A percentile compares a stretch with the other conserved stretches of the same genome.
Conservation (phyloP, 2,113 vertebrate species). For the Brevimyrus niger region DNA sequence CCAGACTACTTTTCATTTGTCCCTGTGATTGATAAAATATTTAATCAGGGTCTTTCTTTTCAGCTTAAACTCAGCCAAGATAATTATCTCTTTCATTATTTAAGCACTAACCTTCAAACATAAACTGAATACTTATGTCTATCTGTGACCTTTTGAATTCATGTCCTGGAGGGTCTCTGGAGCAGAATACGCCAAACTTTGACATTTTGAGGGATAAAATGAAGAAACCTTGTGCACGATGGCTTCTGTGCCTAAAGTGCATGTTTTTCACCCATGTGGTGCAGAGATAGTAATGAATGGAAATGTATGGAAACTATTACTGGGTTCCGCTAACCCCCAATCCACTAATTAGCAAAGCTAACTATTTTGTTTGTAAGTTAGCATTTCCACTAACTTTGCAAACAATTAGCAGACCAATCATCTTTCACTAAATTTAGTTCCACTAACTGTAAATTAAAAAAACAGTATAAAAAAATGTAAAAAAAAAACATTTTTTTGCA, state of each 20-base stretch:
- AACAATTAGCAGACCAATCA: no score
- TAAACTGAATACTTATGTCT: not conserved
- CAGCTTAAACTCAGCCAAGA: not conserved
- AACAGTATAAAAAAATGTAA: no score
- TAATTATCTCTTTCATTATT: not conserved
- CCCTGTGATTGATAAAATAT: not conserved
- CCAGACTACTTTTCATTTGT: not conserved
- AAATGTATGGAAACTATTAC: not conserved
- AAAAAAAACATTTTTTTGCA: no score
- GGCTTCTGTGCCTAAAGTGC: not conserved
- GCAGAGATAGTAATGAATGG: not conserved
- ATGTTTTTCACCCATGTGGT: not conserved
- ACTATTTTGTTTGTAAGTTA: no score
- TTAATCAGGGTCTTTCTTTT: not conserved
- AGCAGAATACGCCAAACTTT: not conserved
- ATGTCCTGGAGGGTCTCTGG: not conserved
- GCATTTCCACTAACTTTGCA: no score
- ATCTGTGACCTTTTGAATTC: not conserved
- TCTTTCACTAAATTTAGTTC: no score
- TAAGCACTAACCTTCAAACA: slow-evolving; percentile 2
- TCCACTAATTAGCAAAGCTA: no score
- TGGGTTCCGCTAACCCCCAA: no score
- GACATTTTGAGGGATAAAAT: slow-evolving; percentile 9
- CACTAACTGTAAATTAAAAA: no score
- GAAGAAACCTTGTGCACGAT: not conserved